Conservation (phyloP, 2,113 vertebrate species). For the Conger conger region DNA sequence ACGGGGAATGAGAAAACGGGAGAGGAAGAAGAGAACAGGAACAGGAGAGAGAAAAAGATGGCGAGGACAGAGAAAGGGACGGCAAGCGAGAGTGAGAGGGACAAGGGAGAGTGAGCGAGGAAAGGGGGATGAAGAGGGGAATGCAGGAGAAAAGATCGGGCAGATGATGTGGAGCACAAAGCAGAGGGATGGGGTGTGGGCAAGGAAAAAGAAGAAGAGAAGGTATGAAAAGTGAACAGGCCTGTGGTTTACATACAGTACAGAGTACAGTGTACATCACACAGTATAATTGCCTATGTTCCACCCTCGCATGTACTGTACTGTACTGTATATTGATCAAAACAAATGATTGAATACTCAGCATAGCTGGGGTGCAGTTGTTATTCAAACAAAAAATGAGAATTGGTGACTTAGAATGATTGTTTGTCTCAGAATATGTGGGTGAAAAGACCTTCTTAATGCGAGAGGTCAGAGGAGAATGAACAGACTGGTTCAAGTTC, state of each 20-base stretch:
- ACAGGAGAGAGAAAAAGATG: slow-evolving; percentile 21
- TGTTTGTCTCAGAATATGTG: too few species aligned
- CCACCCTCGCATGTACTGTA: background rate
- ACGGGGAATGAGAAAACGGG: slow-evolving; percentile 20
- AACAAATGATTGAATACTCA: background rate
- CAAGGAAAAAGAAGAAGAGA: background rate
- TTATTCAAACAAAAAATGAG: too few species aligned
- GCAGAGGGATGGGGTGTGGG: background rate
- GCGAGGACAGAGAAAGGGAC: slow-evolving; percentile 25
- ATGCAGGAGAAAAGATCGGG: background rate
- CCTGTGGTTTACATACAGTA: background rate
- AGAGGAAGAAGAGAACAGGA: slow-evolving; percentile 15
- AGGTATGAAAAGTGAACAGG: background rate
- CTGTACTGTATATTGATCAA: background rate
- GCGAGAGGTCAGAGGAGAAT: too few species aligned
- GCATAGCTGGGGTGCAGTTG: too few species aligned
- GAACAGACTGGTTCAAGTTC: too few species aligned
- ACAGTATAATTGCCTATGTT: background rate
- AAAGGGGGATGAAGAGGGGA: background rate
- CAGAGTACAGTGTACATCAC: background rate
- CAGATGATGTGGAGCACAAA: background rate
- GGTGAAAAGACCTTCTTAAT: too few species aligned
- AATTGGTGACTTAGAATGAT: too few species aligned
- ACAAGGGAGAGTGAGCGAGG: background rate
- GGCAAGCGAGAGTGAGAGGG: slow-evolving; percentile 23